Evolutionary conservation across 2,797 vertebrate species (phyloP).

Genomic region (Hypotaenidia philippensis): DNA sequence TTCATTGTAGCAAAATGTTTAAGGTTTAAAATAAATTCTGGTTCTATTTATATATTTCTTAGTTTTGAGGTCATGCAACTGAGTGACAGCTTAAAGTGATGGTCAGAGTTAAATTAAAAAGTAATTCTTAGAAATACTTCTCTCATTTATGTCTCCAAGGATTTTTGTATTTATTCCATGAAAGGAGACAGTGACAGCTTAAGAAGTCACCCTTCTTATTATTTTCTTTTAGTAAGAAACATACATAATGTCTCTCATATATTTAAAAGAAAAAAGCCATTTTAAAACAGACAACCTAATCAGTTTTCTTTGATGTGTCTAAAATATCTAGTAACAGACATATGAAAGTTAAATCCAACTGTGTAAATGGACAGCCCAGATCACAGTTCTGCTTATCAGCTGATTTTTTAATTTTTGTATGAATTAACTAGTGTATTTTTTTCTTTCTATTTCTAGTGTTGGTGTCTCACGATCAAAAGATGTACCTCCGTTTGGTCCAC

Average conservation of each 20-base stretch:
- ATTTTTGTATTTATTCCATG: neutral
- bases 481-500: slow-evolving; percentile 95
- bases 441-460: slow-evolving; percentile 82
- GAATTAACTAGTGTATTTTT: neutral
- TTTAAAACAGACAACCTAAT: neutral
- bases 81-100: neutral
- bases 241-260: neutral
- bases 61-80: neutral
- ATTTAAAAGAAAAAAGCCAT: neutral
- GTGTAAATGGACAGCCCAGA: neutral
- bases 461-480: slow-evolving; percentile 97
- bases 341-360: neutral
- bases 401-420: neutral
- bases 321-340: neutral
- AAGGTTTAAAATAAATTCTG: neutral
- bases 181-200: neutral
- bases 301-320: neutral
- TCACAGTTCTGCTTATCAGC: neutral
- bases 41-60: neutral
- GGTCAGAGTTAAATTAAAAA: neutral
- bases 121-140: neutral
- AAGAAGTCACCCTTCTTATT: neutral
- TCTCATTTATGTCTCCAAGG: neutral
- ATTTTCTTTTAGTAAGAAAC: neutral
- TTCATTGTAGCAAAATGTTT: neutral